phyloP scores from a whole-genome alignment of 2,113 vertebrate genomes.

The Platysteira castanea region DNA sequence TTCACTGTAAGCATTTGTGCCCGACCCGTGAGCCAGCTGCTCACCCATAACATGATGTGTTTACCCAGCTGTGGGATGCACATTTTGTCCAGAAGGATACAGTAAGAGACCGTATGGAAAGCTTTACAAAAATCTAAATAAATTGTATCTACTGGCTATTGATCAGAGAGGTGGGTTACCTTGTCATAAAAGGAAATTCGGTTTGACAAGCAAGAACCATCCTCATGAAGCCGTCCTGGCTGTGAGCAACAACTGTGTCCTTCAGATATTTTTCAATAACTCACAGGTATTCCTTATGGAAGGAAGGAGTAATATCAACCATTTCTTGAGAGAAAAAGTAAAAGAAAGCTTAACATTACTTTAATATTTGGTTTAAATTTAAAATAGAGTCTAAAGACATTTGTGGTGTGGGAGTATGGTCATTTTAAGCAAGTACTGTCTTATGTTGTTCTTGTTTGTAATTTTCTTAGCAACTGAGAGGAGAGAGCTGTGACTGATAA shows the following conservation, averaged over 20 bases:
- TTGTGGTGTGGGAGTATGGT: not conserved
- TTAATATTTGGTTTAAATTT: not conserved
- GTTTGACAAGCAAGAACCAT: not conserved
- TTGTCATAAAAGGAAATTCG: not conserved
- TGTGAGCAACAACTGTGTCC: not conserved
- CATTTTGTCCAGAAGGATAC: not conserved
- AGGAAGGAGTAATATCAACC: not conserved
- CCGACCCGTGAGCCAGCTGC: rapidly evolving
- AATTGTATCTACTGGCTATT: not conserved
- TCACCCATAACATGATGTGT: not conserved
- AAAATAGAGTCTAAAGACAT: not conserved
- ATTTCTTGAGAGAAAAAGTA: not conserved
- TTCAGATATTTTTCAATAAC: not conserved
- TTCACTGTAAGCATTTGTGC: not conserved
- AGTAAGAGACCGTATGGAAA: rapidly evolving
- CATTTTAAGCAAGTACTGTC: not conserved
- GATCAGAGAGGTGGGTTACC: not conserved
- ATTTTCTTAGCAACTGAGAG: not conserved
- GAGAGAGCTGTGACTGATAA: not conserved
- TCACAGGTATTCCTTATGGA: not conserved
- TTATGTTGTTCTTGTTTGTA: not conserved
- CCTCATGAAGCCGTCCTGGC: not conserved
- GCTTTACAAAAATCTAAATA: not conserved
- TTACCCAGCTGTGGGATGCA: not conserved
- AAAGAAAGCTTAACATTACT: not conserved